Percentiles rank a stretch among this genome's conserved stretches.
phyloP scores from a whole-genome alignment of 2,888 invertebrate species.

The Temnothorax rugatulus region DNA sequence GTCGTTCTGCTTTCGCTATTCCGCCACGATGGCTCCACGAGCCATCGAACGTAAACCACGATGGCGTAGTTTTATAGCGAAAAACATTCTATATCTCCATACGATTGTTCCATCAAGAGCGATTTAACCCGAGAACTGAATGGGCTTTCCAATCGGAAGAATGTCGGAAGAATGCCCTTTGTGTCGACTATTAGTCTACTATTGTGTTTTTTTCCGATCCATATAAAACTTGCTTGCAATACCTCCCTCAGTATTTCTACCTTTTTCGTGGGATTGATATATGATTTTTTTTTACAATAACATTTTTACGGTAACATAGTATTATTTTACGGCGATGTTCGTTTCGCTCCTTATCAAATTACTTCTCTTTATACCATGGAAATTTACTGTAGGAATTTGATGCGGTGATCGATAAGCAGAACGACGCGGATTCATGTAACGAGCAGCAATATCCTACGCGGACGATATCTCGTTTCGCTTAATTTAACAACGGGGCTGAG shows the following conservation, averaged over 20 bases:
- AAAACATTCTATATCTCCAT: conserved; percentile 6
- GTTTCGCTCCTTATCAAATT: background rate
- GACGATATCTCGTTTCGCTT: conserved; percentile 55
- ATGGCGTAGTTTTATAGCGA: conserved; percentile 15
- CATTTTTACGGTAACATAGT: background rate
- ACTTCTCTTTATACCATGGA: background rate
- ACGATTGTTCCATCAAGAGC: conserved; percentile 35
- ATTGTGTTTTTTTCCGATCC: background rate
- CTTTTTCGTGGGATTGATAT: background rate
- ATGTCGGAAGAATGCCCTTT: conserved; percentile 16
- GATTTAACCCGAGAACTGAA: conserved; percentile 5
- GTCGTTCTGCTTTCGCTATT: conserved; percentile 36
- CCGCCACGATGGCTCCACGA: conserved; percentile 13
- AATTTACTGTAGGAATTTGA: background rate
- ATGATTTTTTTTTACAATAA: background rate
- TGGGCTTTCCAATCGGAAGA: background rate
- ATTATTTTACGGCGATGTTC: background rate
- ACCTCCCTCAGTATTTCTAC: background rate
- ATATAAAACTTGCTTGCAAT: background rate
- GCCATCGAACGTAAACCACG: conserved; percentile 2
- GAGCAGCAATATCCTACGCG: conserved; percentile 39
- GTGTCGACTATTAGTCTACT: background rate
- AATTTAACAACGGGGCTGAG: conserved; percentile 60
- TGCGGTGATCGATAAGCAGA: conserved; percentile 36
- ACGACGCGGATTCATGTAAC: conserved; percentile 46